Conservation (phyloP, 2,113 vertebrate species). For the Brachyhypopomus gauderio region DNA sequence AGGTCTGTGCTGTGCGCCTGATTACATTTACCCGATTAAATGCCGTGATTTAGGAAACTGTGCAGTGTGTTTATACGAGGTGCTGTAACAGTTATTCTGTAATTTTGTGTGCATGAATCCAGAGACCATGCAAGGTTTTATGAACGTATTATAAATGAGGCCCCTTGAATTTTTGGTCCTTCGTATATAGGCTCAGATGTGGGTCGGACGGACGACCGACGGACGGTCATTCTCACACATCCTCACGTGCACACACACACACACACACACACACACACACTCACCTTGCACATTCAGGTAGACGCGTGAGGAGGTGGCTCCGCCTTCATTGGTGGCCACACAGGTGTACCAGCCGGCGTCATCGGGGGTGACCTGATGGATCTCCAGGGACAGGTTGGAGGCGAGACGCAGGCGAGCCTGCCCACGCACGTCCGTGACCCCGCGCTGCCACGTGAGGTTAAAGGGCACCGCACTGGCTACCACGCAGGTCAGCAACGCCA, state of each 20-base stretch:
- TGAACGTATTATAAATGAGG: too few species aligned
- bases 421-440: conserved; percentile 68
- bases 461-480: conserved; percentile 81
- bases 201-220: too few species aligned
- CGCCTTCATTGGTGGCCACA: conserved; percentile 82
- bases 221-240: too few species aligned
- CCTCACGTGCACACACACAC: too few species aligned
- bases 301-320: conserved; percentile 70
- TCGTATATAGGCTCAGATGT: too few species aligned
- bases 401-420: conserved; percentile 72
- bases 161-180: background rate
- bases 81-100: too few species aligned
- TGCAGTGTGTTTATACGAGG: too few species aligned
- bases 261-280: background rate
- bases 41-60: too few species aligned
- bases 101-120: too few species aligned
- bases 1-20: too few species aligned
- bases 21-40: too few species aligned
- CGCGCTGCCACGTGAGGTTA: conserved; percentile 90
- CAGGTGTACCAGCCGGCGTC: conserved; percentile 86
- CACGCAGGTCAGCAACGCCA: conserved; percentile 81
- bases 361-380: conserved; percentile 68
- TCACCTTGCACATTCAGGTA: conserved; percentile 91
- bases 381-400: conserved; percentile 82
- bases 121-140: too few species aligned